phyloP scores from a whole-genome alignment of 2,797 vertebrate genomes.

The Fistularia commersonii region DNA sequence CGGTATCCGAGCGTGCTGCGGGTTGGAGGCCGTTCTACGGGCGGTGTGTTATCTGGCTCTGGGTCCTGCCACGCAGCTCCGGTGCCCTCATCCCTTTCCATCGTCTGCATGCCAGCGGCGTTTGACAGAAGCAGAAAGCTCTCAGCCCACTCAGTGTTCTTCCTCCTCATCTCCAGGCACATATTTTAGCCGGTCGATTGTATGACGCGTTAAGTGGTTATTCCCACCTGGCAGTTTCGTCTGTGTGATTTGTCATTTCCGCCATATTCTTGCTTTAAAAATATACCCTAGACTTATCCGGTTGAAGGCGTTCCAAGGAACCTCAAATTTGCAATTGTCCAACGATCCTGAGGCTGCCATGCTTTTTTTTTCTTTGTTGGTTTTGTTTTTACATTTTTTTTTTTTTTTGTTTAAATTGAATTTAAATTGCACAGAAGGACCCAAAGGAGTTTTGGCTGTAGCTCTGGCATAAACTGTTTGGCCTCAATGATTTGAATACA shows the following conservation, averaged over 20 bases:
- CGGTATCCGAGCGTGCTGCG: constrained; percentile 36
- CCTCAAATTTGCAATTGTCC: no score
- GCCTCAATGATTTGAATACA: no score
- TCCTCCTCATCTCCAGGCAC: constrained; percentile 16
- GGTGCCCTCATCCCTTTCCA: constrained; percentile 34
- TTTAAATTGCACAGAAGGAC: no score
- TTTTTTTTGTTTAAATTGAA: no score
- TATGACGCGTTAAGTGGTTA: constrained; percentile 17
- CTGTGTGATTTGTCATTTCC: not conserved
- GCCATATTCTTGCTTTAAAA: no score
- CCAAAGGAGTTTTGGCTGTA: no score
- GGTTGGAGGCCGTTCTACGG: constrained; percentile 48
- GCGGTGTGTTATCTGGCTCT: constrained; percentile 38
- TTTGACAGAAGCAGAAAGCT: constrained; percentile 40
- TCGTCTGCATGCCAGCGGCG: constrained; percentile 36
- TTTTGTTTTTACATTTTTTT: no score
- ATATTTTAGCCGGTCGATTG: constrained; percentile 41
- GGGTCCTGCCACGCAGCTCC: constrained; percentile 18
- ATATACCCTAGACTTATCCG: no score
- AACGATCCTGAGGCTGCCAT: no score
- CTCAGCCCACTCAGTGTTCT: constrained; percentile 45
- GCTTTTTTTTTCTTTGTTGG: no score
- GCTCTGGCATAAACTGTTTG: no score
- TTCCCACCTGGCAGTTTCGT: constrained; percentile 16
- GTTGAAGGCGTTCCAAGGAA: no score